Conservation (phyloP, 2,888 invertebrate species). For the Phalera bucephala region DNA sequence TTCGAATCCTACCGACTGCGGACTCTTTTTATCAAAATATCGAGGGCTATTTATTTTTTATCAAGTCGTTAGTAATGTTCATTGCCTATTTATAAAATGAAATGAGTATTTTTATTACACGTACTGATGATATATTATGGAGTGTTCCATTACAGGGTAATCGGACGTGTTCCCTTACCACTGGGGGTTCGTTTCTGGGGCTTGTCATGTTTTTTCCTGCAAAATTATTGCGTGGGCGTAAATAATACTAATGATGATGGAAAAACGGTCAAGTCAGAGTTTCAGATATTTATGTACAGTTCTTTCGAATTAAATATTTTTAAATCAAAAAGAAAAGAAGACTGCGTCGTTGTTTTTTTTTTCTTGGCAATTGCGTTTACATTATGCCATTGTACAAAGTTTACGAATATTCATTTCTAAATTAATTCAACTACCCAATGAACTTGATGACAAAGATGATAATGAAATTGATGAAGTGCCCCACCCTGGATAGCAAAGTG, state of each 20-base stretch:
- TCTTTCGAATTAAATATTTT: no score
- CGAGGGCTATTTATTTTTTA: constrained; percentile 27
- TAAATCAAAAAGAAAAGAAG: no score
- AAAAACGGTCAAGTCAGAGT: no score
- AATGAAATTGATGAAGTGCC: no score
- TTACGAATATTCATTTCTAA: no score
- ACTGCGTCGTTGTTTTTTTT: no score
- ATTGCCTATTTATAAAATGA: constrained; percentile 9
- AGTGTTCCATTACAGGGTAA: constrained; percentile 24
- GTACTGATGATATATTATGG: constrained; percentile 30
- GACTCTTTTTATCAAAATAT: constrained; percentile 37
- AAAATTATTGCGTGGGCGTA: constrained; percentile 30
- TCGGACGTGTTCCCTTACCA: constrained; percentile 21
- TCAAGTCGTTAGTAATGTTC: constrained; percentile 6
- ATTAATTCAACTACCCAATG: no score
- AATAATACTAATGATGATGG: constrained; percentile 38
- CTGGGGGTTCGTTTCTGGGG: constrained; percentile 22
- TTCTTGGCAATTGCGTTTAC: no score
- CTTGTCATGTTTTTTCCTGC: constrained; percentile 18
- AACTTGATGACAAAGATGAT: no score
- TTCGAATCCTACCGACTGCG: constrained; percentile 94
- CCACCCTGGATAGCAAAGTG: no score
- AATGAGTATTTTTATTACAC: constrained; percentile 44
- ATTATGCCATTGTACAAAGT: no score
- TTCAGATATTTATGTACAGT: no score